Percentiles rank a stretch among this genome's conserved stretches.
These are phyloP conservation scores for Procambarus virginalis DNA, from an alignment of 1,140 invertebrate genomes.

Conservation along the genomic window DNA sequence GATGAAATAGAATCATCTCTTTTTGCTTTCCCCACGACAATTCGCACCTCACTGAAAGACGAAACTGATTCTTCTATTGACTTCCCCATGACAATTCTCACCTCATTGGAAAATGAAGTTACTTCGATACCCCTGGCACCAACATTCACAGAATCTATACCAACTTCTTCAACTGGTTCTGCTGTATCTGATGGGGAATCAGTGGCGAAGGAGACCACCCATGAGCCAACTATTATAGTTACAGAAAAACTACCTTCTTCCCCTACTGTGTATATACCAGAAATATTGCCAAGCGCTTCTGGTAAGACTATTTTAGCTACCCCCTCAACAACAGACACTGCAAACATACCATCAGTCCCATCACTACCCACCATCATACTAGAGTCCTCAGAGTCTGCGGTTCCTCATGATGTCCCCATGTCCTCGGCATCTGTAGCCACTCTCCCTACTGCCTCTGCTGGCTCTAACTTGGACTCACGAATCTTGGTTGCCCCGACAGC, in stretches of 20 bases:
- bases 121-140: background rate
- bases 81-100: background rate
- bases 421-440: conserved; percentile 45
- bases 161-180: conserved; percentile 8
- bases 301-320: background rate
- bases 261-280: conserved; percentile 14
- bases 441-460: conserved; percentile 22
- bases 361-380: background rate
- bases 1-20: background rate
- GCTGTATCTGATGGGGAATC: conserved; percentile 5
- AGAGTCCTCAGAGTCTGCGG: background rate
- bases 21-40: too few relatives aligned
- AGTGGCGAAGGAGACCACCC: background rate
- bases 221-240: conserved; percentile 33
- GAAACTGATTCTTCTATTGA: too few relatives aligned
- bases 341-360: conserved; percentile 14
- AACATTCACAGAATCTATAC: conserved; percentile 1
- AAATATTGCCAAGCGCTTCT: conserved; percentile 32
- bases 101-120: background rate
- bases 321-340: background rate
- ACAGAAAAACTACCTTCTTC: conserved; percentile 30
- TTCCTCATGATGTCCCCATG: conserved; percentile 11
- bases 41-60: too few relatives aligned
- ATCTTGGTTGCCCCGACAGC: conserved; percentile 59
- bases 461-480: conserved; percentile 37